phyloP scores from a whole-genome alignment of 2,888 invertebrate genomes.

The Sialis lutaria region DNA sequence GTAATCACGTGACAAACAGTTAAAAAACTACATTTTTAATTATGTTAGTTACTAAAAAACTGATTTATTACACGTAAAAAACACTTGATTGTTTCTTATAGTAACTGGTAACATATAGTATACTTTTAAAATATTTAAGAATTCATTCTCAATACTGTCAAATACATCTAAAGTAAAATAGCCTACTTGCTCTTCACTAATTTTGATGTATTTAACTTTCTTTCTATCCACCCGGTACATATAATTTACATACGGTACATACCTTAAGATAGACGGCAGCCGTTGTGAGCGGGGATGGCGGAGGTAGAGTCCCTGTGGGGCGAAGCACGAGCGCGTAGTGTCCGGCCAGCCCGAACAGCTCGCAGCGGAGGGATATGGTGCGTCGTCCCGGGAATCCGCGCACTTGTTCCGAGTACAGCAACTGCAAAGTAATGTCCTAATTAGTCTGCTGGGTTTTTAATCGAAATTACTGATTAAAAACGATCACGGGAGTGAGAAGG shows the following conservation, averaged over 20 bases:
- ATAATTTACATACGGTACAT: conserved; percentile 10
- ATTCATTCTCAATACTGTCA: no score
- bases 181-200: no score
- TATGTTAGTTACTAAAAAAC: no score
- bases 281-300: conserved; percentile 42
- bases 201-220: no score
- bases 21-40: no score
- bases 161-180: no score
- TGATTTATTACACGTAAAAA: no score
- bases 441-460: not conserved
- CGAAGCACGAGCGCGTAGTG: conserved; percentile 60
- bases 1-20: no score
- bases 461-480: not conserved
- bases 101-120: no score
- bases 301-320: conserved; percentile 31
- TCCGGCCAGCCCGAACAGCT: conserved; percentile 67
- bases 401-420: conserved; percentile 62
- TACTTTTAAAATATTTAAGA: no score
- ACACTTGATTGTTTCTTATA: no score
- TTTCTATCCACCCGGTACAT: not conserved
- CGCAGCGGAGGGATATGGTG: conserved; percentile 51
- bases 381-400: conserved; percentile 52
- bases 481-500: no score
- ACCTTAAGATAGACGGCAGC: conserved; percentile 54
- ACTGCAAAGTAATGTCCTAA: conserved; percentile 23